These are phyloP conservation scores for Ochropacha duplaris DNA, from an alignment of 2,888 invertebrate species.

Conservation along the genomic window DNA sequence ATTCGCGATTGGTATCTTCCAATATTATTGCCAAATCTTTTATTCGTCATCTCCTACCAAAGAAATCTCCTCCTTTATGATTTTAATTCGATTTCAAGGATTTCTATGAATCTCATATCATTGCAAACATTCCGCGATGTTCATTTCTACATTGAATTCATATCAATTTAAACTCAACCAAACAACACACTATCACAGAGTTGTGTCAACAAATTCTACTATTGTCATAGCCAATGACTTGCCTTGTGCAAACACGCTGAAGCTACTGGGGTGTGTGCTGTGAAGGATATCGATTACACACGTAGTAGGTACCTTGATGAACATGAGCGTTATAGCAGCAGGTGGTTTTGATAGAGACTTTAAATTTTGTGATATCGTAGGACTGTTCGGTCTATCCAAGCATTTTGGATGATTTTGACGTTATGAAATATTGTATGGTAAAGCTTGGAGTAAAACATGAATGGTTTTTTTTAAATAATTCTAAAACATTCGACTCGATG, in stretches of 20 bases:
- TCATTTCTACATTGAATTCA: not conserved
- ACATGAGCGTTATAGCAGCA: not conserved
- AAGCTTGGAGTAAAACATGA: too few species aligned
- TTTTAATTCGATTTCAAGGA: too few species aligned
- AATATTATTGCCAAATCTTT: too few species aligned
- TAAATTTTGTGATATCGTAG: too few species aligned
- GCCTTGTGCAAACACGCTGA: constrained; percentile 5
- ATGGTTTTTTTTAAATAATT: too few species aligned
- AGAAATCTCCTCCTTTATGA: too few species aligned
- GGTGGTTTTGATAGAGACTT: not conserved
- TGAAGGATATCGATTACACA: constrained; percentile 5
- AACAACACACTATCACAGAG: not conserved
- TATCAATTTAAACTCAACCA: not conserved
- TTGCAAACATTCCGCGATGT: not conserved
- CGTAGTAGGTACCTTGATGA: not conserved
- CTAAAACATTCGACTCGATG: too few species aligned
- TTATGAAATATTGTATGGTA: too few species aligned
- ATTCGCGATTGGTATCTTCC: too few species aligned
- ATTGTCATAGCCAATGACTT: constrained; percentile 5
- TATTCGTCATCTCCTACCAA: too few species aligned
- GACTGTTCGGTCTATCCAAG: too few species aligned
- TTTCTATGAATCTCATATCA: not conserved
- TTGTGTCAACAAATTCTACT: constrained; percentile 6
- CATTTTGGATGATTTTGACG: too few species aligned
- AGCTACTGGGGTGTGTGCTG: not conserved